These are phyloP conservation scores for Scolopax rusticola DNA, from an alignment of 2,797 vertebrate genomes.

Conservation along the genomic window DNA sequence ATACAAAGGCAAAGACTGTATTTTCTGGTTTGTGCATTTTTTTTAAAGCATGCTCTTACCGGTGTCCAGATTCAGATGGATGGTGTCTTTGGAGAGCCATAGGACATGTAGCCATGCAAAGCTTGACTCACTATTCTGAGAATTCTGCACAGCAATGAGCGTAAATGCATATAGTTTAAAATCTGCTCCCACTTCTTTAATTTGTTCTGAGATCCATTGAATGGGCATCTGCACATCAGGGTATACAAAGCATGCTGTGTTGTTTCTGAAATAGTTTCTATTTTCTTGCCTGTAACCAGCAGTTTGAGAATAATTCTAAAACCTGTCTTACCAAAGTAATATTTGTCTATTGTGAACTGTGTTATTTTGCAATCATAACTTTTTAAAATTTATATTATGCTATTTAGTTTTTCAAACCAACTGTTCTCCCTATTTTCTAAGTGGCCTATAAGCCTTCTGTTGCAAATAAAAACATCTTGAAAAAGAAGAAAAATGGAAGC, in stretches of 20 bases:
- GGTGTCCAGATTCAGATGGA: neutral
- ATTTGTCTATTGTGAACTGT: neutral
- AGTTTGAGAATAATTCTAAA: constrained; percentile 7
- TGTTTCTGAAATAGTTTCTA: neutral
- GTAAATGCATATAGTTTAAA: neutral
- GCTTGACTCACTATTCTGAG: neutral
- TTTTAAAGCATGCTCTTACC: neutral
- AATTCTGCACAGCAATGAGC: neutral
- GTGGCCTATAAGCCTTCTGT: constrained; percentile 45
- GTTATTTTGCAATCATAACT: constrained; percentile 44
- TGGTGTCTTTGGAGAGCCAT: neutral
- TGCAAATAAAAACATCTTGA: constrained; percentile 34
- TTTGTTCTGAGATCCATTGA: neutral
- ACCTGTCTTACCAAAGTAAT: neutral
- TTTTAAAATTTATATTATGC: neutral
- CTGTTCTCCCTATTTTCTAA: constrained; percentile 33
- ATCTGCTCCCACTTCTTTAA: neutral
- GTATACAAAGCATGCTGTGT: neutral
- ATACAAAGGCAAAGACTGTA: neutral
- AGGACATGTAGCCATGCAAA: neutral
- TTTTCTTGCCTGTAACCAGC: neutral
- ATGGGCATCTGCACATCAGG: neutral
- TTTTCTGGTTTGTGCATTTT: neutral
- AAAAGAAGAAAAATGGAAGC: constrained; percentile 8
- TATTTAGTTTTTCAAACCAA: constrained; percentile 7